These are phyloP conservation scores for Bibio marci DNA, from an alignment of 2,888 invertebrate species.

Conservation along the genomic window DNA sequence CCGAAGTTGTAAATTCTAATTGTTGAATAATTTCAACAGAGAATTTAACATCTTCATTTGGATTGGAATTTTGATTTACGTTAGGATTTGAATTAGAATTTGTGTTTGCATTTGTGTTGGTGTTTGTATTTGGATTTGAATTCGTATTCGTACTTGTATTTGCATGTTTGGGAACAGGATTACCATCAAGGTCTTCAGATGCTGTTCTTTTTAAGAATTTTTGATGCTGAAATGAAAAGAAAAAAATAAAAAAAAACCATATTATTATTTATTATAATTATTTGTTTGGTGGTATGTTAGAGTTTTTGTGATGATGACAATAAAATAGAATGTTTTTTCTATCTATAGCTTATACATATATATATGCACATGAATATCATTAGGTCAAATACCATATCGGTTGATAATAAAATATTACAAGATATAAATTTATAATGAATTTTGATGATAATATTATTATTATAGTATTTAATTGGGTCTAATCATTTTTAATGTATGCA, in stretches of 20 bases:
- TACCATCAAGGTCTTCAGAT: slow-evolving; percentile 36
- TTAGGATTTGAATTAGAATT: slow-evolving; percentile 9
- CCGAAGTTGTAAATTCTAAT: slow-evolving; percentile 73
- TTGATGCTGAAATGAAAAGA: slow-evolving; percentile 47
- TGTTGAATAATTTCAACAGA: slow-evolving; percentile 88
- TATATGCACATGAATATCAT: too few species aligned
- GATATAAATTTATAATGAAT: too few species aligned
- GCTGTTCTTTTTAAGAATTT: slow-evolving; percentile 62
- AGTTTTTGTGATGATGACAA: too few species aligned
- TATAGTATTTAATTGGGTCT: too few species aligned
- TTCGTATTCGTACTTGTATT: slow-evolving; percentile 22
- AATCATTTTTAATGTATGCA: too few species aligned
- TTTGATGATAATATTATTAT: too few species aligned
- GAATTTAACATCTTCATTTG: slow-evolving; percentile 46
- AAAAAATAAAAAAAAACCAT: slow-evolving; percentile 5
- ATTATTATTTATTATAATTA: slow-evolving; percentile 3
- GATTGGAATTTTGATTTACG: slow-evolving; percentile 12
- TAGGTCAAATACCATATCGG: too few species aligned
- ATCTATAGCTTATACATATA: too few species aligned
- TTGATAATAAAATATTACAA: too few species aligned
- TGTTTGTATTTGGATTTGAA: slow-evolving; percentile 34
- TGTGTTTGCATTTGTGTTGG: slow-evolving; percentile 7
- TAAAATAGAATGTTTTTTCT: too few species aligned
- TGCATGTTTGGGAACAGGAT: slow-evolving; percentile 15
- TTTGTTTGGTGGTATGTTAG: too few species aligned